Evolutionary conservation across 2,888 invertebrate genomes (phyloP).

Genomic region (Balanococcus diminutus): DNA sequence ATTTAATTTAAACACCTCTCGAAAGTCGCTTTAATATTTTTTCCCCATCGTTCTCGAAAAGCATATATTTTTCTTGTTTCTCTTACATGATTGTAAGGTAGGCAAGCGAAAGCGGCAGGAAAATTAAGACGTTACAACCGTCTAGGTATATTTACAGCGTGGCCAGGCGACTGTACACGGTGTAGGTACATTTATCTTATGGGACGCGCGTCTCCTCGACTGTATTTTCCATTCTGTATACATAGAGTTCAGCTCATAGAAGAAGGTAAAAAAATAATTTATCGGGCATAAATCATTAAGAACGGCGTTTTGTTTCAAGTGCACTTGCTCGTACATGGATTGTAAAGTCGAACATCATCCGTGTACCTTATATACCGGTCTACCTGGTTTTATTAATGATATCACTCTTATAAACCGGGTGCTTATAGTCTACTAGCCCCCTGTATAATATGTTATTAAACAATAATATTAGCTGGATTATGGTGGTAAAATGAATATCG

Average conservation of each 20-base stretch:
- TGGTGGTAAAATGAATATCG: conserved; percentile 38
- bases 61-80: neutral
- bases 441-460: neutral
- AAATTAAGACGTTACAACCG: conserved; percentile 8
- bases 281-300: conserved; percentile 6
- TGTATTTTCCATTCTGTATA: neutral
- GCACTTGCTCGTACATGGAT: conserved; percentile 9
- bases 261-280: conserved; percentile 8
- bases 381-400: conserved; percentile 30
- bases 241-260: neutral
- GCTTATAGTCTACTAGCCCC: neutral
- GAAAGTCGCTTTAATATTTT: neutral
- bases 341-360: conserved; percentile 10
- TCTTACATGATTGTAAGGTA: neutral
- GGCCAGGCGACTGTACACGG: neutral
- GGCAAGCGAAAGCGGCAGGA: neutral
- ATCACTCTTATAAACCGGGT: conserved; percentile 27
- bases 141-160: neutral
- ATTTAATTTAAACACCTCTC: conserved; percentile 19
- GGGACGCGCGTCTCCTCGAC: neutral
- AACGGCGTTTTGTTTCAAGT: conserved; percentile 11
- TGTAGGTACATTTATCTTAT: neutral
- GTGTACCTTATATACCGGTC: neutral
- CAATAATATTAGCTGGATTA: conserved; percentile 29
- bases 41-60: neutral